A percentile compares a stretch with the other conserved stretches of the same genome.
Conservation (phyloP, 2,797 vertebrate species). For the Clangula hyemalis region DNA sequence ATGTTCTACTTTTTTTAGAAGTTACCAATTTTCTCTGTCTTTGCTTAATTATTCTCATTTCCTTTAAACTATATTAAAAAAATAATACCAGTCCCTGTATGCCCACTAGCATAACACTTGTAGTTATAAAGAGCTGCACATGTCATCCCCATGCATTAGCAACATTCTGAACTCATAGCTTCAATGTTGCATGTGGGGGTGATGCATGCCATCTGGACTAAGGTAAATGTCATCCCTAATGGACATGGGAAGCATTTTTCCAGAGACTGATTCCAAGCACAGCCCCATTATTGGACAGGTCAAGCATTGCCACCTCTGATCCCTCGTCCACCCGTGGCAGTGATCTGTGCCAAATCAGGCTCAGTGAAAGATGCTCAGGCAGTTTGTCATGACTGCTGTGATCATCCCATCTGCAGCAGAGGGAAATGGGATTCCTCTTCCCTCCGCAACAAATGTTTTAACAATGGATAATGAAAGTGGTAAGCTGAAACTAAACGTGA, state of each 20-base stretch:
- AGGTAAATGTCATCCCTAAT: not conserved
- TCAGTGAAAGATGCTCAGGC: not conserved
- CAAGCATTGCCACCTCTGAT: not conserved
- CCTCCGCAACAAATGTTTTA: not conserved
- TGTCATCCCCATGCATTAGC: not conserved
- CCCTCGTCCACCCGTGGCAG: rapidly evolving
- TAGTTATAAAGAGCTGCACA: not conserved
- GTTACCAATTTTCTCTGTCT: not conserved
- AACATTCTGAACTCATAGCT: not conserved
- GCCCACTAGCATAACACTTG: not conserved
- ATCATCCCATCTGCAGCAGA: not conserved
- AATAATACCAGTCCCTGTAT: not conserved
- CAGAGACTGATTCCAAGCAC: not conserved
- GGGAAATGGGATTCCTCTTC: not conserved
- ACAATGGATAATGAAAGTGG: not conserved
- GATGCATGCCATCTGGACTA: not conserved
- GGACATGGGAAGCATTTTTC: not conserved
- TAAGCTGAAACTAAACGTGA: not conserved
- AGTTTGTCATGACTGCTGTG: not conserved
- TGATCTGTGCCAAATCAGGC: not conserved
- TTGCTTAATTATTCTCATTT: not conserved
- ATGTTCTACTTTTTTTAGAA: not conserved
- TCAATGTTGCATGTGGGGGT: not conserved
- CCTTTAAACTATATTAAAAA: not conserved
- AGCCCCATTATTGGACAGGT: not conserved